Base-by-base conservation (phyloP, 2,888 invertebrate species). In the Laothoe populi region DNA sequence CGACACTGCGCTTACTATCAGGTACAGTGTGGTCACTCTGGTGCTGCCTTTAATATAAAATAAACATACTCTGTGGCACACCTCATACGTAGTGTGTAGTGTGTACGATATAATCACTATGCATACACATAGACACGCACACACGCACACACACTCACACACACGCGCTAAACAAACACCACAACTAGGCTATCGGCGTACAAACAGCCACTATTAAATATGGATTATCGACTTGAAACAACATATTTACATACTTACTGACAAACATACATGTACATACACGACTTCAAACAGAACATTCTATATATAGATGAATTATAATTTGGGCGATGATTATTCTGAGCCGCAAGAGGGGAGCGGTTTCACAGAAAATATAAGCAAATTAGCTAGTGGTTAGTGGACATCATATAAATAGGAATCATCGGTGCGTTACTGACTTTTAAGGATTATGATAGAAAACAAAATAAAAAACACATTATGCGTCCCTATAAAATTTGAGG, bases 181-280 rank as follows among this genome's bases (percentile, higher is more conserved):
- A 35, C 19, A 53, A 19, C 35, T 35, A 53, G 53, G 53, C 11
- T 35, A 35, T 35, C 46, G 19, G 11, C 19, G 35, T 35, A 53
- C 35, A 53, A 53, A 53, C 53, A 53, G 16, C n/a, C 10, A 19
- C 31, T 21, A 53, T 19, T 53, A 53, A 53, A 53, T 53, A 53
- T 53, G 53, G 53, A 53, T 53, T 53, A 53, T 53, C 31, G 35
- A 53, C 53, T 53, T 53, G 31, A 5, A 35, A 53, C 53, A 53
- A 53, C 19, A 53, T 53, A 35, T 49, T 49, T 49, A 49, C 49
- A 53, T 53, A 19, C 31, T 53, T 35, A 53, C 19, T 19, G 16
- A 35, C 19, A 16, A n/a, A n/a, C n/a, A n/a, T n/a, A n/a, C n/a
- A n/a, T n/a, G 5, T 8, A 19, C 5, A 31, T 26, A 16, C 31